phyloP scores from a whole-genome alignment of 2,888 invertebrate genomes.

The Scaptomyza reducta region DNA sequence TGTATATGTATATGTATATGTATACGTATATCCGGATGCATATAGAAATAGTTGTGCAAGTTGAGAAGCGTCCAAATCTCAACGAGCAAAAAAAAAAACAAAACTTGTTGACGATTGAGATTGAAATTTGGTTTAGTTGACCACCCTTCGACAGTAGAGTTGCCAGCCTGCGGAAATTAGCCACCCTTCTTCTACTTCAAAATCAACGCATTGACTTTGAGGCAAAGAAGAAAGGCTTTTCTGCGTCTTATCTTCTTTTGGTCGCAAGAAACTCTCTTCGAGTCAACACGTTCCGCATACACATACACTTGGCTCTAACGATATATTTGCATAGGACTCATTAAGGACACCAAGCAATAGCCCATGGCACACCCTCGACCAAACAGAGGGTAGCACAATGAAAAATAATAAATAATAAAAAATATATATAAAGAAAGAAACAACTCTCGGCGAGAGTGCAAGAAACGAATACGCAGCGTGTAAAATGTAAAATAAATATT shows the following conservation, averaged over 20 bases:
- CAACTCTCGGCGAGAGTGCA: conserved; percentile 54
- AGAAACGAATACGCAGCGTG: conserved; percentile 65
- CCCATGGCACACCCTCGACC: conserved; percentile 43
- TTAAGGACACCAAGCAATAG: conserved; percentile 49
- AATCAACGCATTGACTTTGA: conserved; percentile 52
- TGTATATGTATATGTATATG: no score
- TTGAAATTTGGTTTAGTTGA: conserved; percentile 64
- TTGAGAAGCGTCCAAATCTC: conserved; percentile 27
- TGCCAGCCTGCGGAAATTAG: conserved; percentile 50
- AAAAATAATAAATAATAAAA: not conserved
- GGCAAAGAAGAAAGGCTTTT: conserved; percentile 8
- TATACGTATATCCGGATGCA: conserved; percentile 19
- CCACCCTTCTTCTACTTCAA: conserved; percentile 23
- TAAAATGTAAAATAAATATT: conserved; percentile 69
- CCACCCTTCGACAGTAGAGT: conserved; percentile 10
- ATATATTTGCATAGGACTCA: conserved; percentile 79
- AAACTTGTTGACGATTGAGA: conserved; percentile 80
- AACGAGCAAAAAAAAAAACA: conserved; percentile 33
- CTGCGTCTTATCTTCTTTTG: conserved; percentile 58
- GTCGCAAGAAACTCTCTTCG: conserved; percentile 38
- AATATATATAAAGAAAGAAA: conserved; percentile 2
- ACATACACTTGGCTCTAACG: conserved; percentile 65
- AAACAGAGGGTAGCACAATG: conserved; percentile 16
- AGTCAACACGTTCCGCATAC: conserved; percentile 62
- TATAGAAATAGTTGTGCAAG: conserved; percentile 73